Evolutionary conservation across 2,888 invertebrate species (phyloP).

Genomic region (Alcis repandata): DNA sequence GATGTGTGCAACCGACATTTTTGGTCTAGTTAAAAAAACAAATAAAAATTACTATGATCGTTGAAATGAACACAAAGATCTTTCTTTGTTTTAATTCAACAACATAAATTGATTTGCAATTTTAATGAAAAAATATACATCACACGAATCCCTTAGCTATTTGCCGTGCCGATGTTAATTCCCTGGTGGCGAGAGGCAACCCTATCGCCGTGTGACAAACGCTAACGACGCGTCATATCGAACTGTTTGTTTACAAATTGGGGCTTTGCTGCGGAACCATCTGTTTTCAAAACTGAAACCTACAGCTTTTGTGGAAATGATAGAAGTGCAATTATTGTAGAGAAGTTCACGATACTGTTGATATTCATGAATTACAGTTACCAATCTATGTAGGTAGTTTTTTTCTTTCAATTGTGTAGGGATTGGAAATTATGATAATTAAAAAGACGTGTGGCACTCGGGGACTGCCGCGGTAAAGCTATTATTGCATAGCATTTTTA

Average conservation of each 20-base stretch:
- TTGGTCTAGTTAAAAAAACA: no score
- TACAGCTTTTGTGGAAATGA: background rate
- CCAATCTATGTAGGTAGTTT: background rate
- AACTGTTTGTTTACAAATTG: constrained; percentile 48
- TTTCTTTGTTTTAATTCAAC: background rate
- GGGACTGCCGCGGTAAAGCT: no score
- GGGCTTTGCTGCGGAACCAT: constrained; percentile 4
- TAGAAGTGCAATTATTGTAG: background rate
- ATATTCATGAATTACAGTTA: no score
- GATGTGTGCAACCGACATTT: no score
- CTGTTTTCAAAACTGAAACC: background rate
- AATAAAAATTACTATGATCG: no score
- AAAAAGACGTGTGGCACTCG: no score
- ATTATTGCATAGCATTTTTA: no score
- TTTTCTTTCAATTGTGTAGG: no score
- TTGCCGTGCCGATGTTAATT: constrained; percentile 45
- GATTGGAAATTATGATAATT: no score
- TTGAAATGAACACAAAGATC: no score
- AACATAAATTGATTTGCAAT: background rate
- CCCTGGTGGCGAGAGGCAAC: constrained; percentile 60
- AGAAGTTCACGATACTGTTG: background rate
- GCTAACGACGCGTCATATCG: constrained; percentile 67
- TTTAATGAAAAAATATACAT: constrained; percentile 10
- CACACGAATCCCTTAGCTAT: constrained; percentile 27
- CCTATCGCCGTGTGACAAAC: constrained; percentile 72